A percentile compares a stretch with the other conserved stretches of the same genome.
Conservation (phyloP, 2,113 vertebrate species). For the Trachemys scripta region DNA sequence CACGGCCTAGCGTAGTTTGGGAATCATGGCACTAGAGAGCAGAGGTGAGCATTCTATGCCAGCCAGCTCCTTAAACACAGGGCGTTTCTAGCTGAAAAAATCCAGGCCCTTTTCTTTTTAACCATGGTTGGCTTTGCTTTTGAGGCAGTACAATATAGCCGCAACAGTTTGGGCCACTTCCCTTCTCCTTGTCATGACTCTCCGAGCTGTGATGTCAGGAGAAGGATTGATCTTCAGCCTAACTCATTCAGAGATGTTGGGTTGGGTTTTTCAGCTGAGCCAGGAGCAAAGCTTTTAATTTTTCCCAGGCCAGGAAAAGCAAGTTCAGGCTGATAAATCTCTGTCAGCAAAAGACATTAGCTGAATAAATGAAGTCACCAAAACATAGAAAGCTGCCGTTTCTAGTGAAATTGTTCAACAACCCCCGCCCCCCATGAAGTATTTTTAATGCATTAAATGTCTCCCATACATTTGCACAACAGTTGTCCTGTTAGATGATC, state of each 20-base stretch:
- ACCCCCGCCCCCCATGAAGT: not conserved
- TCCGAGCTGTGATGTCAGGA: conserved; percentile 51
- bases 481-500: not conserved
- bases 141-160: not conserved
- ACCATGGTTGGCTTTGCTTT: conserved; percentile 42
- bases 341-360: conserved; percentile 61
- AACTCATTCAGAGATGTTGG: not conserved
- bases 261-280: conserved; percentile 51
- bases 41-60: not conserved
- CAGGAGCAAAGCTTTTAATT: conserved; percentile 50
- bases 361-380: conserved; percentile 16
- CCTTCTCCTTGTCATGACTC: not conserved
- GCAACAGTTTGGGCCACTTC: conserved; percentile 27
- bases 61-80: not conserved
- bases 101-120: not conserved
- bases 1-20: not conserved
- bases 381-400: not conserved
- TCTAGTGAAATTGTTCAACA: not conserved
- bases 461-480: not conserved
- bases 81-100: not conserved
- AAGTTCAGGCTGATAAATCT: conserved; percentile 57
- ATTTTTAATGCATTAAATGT: not conserved
- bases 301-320: conserved; percentile 26
- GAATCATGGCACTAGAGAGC: not conserved
- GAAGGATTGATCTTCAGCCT: conserved; percentile 39